phyloP scores from a whole-genome alignment of 2,888 invertebrate species.

The Microctonus hyperodae region DNA sequence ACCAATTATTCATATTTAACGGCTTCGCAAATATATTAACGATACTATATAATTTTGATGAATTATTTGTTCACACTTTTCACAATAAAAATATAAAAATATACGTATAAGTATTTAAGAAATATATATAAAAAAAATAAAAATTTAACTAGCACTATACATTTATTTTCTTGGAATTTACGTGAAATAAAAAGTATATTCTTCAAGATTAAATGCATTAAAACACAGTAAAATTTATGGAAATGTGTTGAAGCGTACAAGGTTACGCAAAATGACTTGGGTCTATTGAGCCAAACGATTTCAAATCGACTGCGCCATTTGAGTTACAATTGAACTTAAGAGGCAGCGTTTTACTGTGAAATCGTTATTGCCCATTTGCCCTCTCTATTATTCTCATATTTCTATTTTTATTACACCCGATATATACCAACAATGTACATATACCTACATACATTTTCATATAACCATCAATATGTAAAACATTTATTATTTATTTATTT shows the following conservation, averaged over 20 bases:
- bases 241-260: constrained; percentile 2
- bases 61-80: too few species aligned
- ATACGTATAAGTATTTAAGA: too few species aligned
- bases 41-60: too few species aligned
- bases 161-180: neutral
- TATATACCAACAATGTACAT: constrained; percentile 4
- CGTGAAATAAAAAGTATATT: neutral
- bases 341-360: constrained; percentile 17
- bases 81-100: too few species aligned
- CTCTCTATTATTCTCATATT: constrained; percentile 20
- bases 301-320: constrained; percentile 5
- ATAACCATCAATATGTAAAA: neutral
- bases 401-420: constrained; percentile 26
- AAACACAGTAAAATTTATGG: constrained; percentile 2
- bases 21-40: too few species aligned
- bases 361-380: constrained; percentile 26
- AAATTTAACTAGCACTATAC: neutral
- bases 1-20: too few species aligned
- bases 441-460: too few species aligned
- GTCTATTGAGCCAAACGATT: constrained; percentile 3
- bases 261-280: neutral
- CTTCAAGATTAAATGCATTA: constrained; percentile 3
- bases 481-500: constrained; percentile 1
- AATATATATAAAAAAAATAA: too few species aligned
- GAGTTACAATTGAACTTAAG: constrained; percentile 16